Base-by-base conservation (phyloP, 2,113 vertebrate species). In the Cynoglossus semilaevis region DNA sequence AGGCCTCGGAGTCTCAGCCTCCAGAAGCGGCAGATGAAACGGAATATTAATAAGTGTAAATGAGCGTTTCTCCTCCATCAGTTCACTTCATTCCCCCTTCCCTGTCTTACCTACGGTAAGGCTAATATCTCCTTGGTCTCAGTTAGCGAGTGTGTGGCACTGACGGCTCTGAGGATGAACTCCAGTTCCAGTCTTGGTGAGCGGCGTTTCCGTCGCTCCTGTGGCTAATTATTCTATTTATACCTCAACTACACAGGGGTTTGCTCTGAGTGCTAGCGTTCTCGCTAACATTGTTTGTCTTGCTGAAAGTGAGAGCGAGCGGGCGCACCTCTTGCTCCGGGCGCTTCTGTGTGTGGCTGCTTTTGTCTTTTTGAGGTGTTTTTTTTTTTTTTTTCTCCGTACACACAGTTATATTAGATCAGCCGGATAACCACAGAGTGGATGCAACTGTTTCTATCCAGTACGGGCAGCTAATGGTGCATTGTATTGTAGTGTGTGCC, bases 201-300 rank as follows among this genome's bases (percentile, higher is more conserved):
- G 87, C 87, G 82, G 70, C 80, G 77, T 87, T 84, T 83, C 80
- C 80, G 73, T 81, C 82, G 71, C 77, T 84, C 79, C 79, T 66
- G 54, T 84, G 77, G 70, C 82, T 87, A 87, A 89, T 87, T 86
- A 85, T 72, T 74, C 80, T 87, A 83, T 86, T 87, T 87, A 83
- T 83, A 80, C 67, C 51, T 35, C 41, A 9, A 57, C 62, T 8
- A 70, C 53, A 67, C 56, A 79, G 64, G 74, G 85, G 82, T 85
- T n/a, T 5, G 67, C 79, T 82, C 59, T 46, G 75, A 83, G 82
- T 84, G 87, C 85, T 87, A 85, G 77, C 69, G 69, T 78, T 73
- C 79, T 80, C 66, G 49, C 79, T 72, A 80, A 83, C 80, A 65
- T 83, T 86, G 83, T 86, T 83, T 87, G 78, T 78, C 85, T 74